Evolutionary conservation across 2,113 vertebrate species (phyloP).

Genomic region (Mesembrinibis cayennensis): DNA sequence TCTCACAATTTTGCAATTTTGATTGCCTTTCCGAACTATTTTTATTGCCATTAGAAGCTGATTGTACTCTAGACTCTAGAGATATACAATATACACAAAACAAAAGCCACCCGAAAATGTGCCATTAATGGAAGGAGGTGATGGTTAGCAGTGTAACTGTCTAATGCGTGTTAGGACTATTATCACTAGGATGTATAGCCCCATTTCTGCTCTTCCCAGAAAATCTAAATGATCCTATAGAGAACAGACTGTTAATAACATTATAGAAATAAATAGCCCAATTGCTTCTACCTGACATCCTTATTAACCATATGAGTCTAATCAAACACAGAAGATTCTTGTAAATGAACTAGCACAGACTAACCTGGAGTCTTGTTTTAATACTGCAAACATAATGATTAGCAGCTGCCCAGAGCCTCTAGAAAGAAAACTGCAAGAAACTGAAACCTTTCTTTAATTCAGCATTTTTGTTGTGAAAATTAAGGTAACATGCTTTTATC

Average conservation of each 20-base stretch:
- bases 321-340: slow-evolving; percentile 72
- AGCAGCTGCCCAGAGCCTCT: slow-evolving; percentile 45
- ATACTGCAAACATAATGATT: slow-evolving; percentile 71
- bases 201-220: neutral
- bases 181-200: neutral
- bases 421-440: slow-evolving; percentile 29
- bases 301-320: slow-evolving; percentile 63
- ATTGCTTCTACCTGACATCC: neutral
- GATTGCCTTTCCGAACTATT: neutral
- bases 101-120: neutral
- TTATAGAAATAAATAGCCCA: neutral
- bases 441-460: slow-evolving; percentile 59
- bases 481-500: slow-evolving; percentile 32
- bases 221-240: neutral
- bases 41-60: neutral
- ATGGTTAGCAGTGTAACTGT: neutral
- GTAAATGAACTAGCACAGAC: slow-evolving; percentile 61
- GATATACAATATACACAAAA: neutral
- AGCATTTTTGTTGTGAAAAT: slow-evolving; percentile 52
- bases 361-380: slow-evolving; percentile 70
- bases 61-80: neutral
- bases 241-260: neutral
- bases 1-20: neutral
- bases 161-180: neutral
- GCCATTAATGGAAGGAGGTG: neutral